Percentiles rank a stretch among this genome's conserved stretches.
Conservation (phyloP, 2,113 vertebrate species). For the Oryzias celebensis region DNA sequence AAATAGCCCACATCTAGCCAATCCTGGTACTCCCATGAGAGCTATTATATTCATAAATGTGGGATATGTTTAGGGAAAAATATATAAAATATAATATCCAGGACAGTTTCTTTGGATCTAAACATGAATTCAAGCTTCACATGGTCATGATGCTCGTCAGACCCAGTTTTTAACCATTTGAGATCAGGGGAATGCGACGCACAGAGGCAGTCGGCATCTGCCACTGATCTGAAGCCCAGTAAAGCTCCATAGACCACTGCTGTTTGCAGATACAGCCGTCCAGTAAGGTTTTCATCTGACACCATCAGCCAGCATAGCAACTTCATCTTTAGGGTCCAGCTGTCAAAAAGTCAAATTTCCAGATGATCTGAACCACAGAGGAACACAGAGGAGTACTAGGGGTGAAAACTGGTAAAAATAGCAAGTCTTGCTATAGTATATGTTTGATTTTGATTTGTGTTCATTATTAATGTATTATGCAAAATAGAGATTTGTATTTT, state of each 20-base stretch:
- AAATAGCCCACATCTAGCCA: constrained; percentile 29
- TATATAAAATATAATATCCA: constrained; percentile 11
- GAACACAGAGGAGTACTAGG: neutral
- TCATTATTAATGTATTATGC: constrained; percentile 20
- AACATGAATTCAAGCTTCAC: neutral
- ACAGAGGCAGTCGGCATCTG: constrained; percentile 49
- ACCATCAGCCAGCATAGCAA: neutral
- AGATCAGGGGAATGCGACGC: constrained; percentile 46
- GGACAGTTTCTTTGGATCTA: neutral
- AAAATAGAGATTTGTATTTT: constrained; percentile 1
- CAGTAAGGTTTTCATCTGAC: constrained; percentile 23
- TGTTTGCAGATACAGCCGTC: constrained; percentile 44
- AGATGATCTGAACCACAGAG: constrained; percentile 21
- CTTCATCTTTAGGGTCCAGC: constrained; percentile 6
- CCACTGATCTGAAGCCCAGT: constrained; percentile 46
- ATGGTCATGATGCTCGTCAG: constrained; percentile 34
- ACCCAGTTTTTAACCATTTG: constrained; percentile 42
- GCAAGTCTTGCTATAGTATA: neutral
- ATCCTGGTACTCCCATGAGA: constrained; percentile 40
- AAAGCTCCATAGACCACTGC: constrained; percentile 39
- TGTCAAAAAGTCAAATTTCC: constrained; percentile 20
- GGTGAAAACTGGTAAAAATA: constrained; percentile 3
- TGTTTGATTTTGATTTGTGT: constrained; percentile 1
- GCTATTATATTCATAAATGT: constrained; percentile 17
- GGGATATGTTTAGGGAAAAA: neutral